Evolutionary conservation across 2,797 vertebrate species (phyloP).

Genomic region (Megalops cyprinoides): DNA sequence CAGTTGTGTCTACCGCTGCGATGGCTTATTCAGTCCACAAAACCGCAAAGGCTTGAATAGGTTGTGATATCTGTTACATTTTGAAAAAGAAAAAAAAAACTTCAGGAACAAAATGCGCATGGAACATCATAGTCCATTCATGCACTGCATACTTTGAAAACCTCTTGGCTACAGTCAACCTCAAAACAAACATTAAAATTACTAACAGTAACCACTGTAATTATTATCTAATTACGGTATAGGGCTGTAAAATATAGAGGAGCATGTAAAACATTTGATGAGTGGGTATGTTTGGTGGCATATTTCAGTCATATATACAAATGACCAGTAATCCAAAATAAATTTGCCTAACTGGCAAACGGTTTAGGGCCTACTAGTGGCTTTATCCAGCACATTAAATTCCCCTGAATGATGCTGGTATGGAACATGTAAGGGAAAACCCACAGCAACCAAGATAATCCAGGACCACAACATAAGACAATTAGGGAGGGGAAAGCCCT

Average conservation of each 20-base stretch:
- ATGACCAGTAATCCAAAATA: background rate
- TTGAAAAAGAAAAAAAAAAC: conserved; percentile 1
- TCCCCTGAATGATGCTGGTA: conserved; percentile 52
- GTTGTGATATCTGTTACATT: background rate
- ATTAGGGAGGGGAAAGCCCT: conserved; percentile 65
- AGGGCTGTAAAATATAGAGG: no score
- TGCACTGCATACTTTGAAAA: no score
- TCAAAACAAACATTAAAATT: no score
- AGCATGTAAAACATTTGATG: no score
- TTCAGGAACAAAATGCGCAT: background rate
- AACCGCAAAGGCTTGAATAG: conserved; percentile 1
- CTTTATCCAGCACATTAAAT: conserved; percentile 55
- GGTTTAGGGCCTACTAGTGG: conserved; percentile 49
- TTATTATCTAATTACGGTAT: no score
- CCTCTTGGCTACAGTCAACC: no score
- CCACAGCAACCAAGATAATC: conserved; percentile 64
- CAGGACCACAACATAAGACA: conserved; percentile 66
- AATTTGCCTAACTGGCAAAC: conserved; percentile 43
- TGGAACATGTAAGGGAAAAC: conserved; percentile 59
- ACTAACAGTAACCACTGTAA: no score
- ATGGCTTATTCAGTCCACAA: background rate
- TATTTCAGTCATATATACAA: background rate
- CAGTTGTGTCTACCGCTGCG: background rate
- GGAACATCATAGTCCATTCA: no score
- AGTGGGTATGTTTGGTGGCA: background rate